Evolutionary conservation across 2,797 vertebrate genomes (phyloP).

Genomic region (Tokudaia tokunoshimensis): DNA sequence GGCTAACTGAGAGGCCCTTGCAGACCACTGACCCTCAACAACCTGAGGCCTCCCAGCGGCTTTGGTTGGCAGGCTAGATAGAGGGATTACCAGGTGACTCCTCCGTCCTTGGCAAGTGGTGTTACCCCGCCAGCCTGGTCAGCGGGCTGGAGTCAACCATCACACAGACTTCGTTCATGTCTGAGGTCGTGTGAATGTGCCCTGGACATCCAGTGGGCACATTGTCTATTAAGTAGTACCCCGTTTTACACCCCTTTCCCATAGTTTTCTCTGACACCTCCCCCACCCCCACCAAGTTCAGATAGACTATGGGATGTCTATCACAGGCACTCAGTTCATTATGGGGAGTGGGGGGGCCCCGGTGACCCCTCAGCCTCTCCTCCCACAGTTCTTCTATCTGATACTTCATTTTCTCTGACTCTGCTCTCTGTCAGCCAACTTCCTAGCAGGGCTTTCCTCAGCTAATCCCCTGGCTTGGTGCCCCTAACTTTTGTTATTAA

Average conservation of each 20-base stretch:
- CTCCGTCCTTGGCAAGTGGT: not conserved
- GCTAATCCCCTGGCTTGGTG: slow-evolving; percentile 41
- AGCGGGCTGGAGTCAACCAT: not conserved
- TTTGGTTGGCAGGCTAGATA: not conserved
- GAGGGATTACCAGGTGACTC: not conserved
- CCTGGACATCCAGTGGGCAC: not conserved
- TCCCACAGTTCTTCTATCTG: not conserved
- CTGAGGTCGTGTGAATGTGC: not conserved
- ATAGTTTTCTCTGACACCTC: not conserved
- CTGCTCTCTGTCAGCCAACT: not conserved
- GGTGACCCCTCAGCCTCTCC: accelerated
- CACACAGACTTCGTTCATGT: not conserved
- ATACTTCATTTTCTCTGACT: not conserved
- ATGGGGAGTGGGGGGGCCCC: accelerated
- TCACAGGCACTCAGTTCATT: not conserved
- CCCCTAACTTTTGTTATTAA: slow-evolving; percentile 61
- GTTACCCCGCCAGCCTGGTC: not conserved
- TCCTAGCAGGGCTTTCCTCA: slow-evolving; percentile 43
- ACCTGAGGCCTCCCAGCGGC: too few relatives aligned
- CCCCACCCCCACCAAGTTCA: not conserved
- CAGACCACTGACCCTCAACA: not conserved
- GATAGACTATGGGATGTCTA: not conserved
- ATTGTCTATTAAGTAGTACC: not conserved
- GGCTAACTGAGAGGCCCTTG: not conserved
- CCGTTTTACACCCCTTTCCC: not conserved